Evolutionary conservation across 2,888 invertebrate species (phyloP), one percentile per base, ranked within the genome.

Genomic region (Amphipoea oculea): DNA sequence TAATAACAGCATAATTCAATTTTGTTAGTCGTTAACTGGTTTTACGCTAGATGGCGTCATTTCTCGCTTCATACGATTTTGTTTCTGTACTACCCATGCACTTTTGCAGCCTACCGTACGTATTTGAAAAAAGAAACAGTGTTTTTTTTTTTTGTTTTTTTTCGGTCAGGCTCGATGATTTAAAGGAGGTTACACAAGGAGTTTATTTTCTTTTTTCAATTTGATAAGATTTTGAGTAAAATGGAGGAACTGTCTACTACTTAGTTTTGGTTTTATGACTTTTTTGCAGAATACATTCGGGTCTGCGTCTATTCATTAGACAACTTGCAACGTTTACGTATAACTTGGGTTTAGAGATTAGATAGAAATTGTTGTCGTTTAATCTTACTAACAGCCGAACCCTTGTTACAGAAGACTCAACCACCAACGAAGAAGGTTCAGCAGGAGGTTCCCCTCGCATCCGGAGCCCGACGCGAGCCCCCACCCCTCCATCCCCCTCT

Each of bases 331-430:
- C 29, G 29, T 29, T 36, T 0, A 20, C 17, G 17, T 36, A 36
- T 36, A 63, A 36, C 7, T 7, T 36, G 1, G 17, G 7, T 17
- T 7, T 36, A 36, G 62, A 2, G 36, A 23, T 73, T 23, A 23
- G 3, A 36, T 23, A n/a, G 23, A 23, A 48, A n/a, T 45, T 2
- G 45, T 12, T 20, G 12, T 20, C 14, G 20, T 29, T 40, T 9
- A 14, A 20, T 17, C 5, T 36, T 70, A 70, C 60, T 88, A 88
- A 88, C 45, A 57, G 20, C 6, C 11, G 12, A 2, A 7, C 20
- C 60, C 65, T 96, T 95, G 94, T 98, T 98, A 83, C 97, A 98
- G 98, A 98, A 93, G 98, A 98, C 90, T 98, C 98, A 0, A 97
- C 97, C 74, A 98, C 96, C 95, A 98, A 97, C 96, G 98, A 97